Base-by-base conservation (phyloP, 2,888 invertebrate species). In the Scaptodrosophila latifasciaeformis region DNA sequence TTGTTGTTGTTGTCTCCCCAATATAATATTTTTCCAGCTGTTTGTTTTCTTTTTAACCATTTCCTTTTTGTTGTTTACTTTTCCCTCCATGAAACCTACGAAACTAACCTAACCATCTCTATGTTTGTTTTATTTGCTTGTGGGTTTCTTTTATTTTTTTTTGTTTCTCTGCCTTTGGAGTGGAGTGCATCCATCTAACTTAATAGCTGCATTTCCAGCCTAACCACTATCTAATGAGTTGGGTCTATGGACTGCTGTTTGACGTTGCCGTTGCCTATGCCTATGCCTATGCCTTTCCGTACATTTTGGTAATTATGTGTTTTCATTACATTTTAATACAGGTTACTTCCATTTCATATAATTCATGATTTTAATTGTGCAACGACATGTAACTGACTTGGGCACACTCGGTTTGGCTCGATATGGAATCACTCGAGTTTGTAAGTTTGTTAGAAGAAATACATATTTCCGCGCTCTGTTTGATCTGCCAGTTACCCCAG, bases 271-370 rank as follows among this genome's bases (percentile, higher is more conserved):
- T 31, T 31, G 31, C 31, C n/a, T 31, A 3, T 31, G n/a, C n/a
- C n/a, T 31, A n/a, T 31, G 3, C 10, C n/a, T 31, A n/a, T 31
- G 6, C 4, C 10, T 10, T n/a, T 18, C 17, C 54, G 49, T 46
- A 60, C 65, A 56, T 74, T 70, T 77, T 42, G 77, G 72, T 70
- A 74, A 77, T 74, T 68, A 74, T 62, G 70, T 61, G 66, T 52
- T 66, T 63, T 55, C 56, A 62, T 74, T 72, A 67, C 70, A 70
- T 61, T 72, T 68, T 59, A 67, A 55, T 70, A 51, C 56, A 15
- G 15, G 29, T 17, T 17, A 39, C 35, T 30, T 42, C 48, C 49
- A 65, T 67, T 63, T 59, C 48, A 60, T 59, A 53, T 58, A 65
- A 63, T 57, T 54, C 55, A 52, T 52, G 62, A 51, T 58, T 64